Conservation (phyloP, 2,888 invertebrate genomes). For the Tipula confusa region DNA sequence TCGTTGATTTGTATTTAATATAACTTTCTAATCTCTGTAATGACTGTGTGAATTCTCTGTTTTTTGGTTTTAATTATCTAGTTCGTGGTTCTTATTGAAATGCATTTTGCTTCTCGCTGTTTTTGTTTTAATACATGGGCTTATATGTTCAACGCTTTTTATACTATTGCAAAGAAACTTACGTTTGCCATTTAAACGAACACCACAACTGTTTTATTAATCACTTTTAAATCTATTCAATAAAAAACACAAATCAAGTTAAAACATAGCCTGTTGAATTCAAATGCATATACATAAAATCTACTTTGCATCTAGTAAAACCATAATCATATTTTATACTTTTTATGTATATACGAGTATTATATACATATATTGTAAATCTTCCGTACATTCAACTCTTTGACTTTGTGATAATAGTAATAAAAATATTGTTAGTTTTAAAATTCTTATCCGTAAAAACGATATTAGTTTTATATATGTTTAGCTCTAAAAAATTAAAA, state of each 20-base stretch:
- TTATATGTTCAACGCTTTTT: too few relatives aligned
- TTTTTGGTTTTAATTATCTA: too few relatives aligned
- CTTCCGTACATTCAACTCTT: background rate
- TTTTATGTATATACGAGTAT: background rate
- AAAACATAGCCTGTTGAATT: background rate
- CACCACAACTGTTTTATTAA: background rate
- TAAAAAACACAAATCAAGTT: background rate
- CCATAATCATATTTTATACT: background rate
- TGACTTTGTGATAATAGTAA: slow-evolving; percentile 12
- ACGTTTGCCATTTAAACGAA: background rate
- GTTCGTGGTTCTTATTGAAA: too few relatives aligned
- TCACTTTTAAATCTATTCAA: background rate
- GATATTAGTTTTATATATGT: background rate
- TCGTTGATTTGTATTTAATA: background rate
- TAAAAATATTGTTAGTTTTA: slow-evolving; percentile 14
- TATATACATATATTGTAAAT: background rate
- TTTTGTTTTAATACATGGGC: too few relatives aligned
- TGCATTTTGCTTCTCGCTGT: too few relatives aligned
- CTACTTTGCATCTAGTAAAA: background rate
- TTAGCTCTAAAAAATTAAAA: background rate
- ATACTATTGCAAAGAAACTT: too few relatives aligned
- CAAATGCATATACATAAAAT: background rate
- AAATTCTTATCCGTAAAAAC: background rate
- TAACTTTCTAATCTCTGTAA: background rate
- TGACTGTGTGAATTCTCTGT: background rate